Evolutionary conservation across 2,888 invertebrate genomes (phyloP).

Genomic region (Catonia carolina): DNA sequence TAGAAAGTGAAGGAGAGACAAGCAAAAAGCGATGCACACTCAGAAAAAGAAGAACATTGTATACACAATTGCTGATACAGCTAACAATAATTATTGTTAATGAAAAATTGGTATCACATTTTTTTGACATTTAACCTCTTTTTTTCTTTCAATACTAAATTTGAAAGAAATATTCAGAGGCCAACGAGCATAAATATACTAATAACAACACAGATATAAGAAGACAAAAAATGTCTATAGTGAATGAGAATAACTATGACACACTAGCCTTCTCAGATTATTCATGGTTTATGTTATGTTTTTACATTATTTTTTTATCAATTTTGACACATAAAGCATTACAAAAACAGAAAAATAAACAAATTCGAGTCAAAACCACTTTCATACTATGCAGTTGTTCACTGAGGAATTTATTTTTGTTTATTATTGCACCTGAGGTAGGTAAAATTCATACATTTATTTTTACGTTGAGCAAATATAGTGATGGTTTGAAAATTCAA

Average conservation of each 20-base stretch:
- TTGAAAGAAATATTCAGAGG: constrained; percentile 4
- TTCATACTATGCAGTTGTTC: too few species aligned
- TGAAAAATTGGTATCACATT: constrained; percentile 34
- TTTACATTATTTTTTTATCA: too few species aligned
- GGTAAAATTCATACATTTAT: too few species aligned
- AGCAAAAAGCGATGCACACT: neutral
- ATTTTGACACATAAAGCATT: too few species aligned
- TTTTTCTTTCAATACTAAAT: constrained; percentile 17
- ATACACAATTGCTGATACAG: constrained; percentile 2
- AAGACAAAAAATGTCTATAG: neutral
- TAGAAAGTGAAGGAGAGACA: constrained; percentile 10
- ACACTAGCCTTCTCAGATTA: constrained; percentile 4
- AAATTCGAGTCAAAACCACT: too few species aligned
- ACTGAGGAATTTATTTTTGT: too few species aligned
- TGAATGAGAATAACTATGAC: constrained; percentile 9
- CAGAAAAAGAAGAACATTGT: constrained; percentile 4
- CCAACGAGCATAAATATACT: constrained; percentile 7
- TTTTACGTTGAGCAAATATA: too few species aligned
- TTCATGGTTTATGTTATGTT: neutral
- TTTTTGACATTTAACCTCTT: constrained; percentile 32
- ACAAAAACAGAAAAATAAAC: too few species aligned
- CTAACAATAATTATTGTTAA: constrained; percentile 25
- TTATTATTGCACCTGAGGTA: too few species aligned
- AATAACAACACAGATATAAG: constrained; percentile 11
- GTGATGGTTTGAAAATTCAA: too few species aligned